phyloP scores from a whole-genome alignment of 2,888 invertebrate species.

The Drosophila barbarae region DNA sequence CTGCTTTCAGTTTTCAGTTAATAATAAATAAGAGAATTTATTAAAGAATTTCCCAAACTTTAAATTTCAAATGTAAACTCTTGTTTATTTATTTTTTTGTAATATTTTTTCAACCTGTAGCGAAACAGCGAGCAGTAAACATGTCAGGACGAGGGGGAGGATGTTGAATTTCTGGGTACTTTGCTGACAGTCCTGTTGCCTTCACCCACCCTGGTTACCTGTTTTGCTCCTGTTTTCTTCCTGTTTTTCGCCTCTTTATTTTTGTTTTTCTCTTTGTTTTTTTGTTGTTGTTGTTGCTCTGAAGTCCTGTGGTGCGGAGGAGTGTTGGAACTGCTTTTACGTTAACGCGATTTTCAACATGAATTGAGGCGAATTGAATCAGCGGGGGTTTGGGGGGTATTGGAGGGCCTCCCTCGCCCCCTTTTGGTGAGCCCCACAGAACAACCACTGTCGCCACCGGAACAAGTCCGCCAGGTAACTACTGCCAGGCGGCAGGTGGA shows the following conservation, averaged over 20 bases:
- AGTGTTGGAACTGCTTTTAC: slow-evolving; percentile 33
- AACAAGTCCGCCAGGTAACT: neutral
- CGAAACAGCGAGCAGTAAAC: slow-evolving; percentile 15
- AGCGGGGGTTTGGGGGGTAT: slow-evolving; percentile 5
- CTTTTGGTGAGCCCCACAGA: no score
- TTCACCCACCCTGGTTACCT: neutral
- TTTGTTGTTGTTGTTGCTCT: slow-evolving; percentile 9
- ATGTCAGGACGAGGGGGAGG: slow-evolving; percentile 20
- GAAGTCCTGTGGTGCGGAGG: slow-evolving; percentile 15
- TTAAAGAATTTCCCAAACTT: neutral
- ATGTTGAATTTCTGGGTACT: slow-evolving; percentile 13
- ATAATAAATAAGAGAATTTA: neutral
- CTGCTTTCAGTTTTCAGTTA: neutral
- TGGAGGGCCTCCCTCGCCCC: neutral
- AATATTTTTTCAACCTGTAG: neutral
- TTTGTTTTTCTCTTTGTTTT: slow-evolving; percentile 11
- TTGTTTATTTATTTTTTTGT: neutral
- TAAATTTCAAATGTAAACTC: neutral
- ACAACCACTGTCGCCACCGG: slow-evolving; percentile 2
- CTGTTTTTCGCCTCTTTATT: slow-evolving; percentile 10
- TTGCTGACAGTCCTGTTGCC: slow-evolving; percentile 3
- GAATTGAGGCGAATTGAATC: slow-evolving; percentile 50
- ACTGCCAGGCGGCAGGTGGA: neutral
- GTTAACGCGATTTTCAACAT: slow-evolving; percentile 51
- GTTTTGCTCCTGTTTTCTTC: neutral